phyloP scores from a whole-genome alignment of 2,888 invertebrate genomes.

The Abrostola tripartita region DNA sequence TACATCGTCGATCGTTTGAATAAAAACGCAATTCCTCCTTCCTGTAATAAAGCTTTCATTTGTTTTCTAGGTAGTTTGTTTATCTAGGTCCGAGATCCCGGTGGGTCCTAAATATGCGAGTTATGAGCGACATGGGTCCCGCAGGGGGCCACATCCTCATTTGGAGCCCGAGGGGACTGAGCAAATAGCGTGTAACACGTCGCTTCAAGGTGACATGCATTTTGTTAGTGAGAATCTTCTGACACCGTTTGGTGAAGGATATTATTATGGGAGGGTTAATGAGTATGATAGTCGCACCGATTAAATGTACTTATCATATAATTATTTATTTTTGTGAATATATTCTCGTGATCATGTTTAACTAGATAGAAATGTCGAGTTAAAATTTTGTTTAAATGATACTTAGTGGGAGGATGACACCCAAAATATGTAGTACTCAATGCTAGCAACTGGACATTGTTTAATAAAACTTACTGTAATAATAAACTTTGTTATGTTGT shows the following conservation, averaged over 20 bases:
- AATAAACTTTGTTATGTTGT: no score
- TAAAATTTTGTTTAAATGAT: no score
- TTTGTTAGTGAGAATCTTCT: constrained; percentile 44
- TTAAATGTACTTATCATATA: no score
- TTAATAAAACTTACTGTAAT: no score
- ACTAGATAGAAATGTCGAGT: no score
- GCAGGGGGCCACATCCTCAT: constrained; percentile 75
- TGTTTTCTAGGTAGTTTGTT: constrained; percentile 40
- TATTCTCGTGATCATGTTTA: no score
- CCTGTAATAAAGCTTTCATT: constrained; percentile 23
- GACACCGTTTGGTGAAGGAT: constrained; percentile 30
- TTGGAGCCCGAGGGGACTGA: constrained; percentile 66
- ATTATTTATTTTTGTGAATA: no score
- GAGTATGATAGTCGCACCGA: background rate
- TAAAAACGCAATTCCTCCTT: background rate
- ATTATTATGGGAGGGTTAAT: constrained; percentile 7
- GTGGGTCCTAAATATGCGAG: constrained; percentile 56
- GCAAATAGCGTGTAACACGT: constrained; percentile 77
- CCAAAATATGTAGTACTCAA: no score
- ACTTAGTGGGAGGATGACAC: no score
- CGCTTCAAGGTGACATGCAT: constrained; percentile 72
- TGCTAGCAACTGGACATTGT: no score
- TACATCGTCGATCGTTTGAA: no score
- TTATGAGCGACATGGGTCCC: constrained; percentile 67
- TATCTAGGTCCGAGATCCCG: constrained; percentile 55